phyloP scores from a whole-genome alignment of 1,140 invertebrate genomes.

The Brachionus sp. region DNA sequence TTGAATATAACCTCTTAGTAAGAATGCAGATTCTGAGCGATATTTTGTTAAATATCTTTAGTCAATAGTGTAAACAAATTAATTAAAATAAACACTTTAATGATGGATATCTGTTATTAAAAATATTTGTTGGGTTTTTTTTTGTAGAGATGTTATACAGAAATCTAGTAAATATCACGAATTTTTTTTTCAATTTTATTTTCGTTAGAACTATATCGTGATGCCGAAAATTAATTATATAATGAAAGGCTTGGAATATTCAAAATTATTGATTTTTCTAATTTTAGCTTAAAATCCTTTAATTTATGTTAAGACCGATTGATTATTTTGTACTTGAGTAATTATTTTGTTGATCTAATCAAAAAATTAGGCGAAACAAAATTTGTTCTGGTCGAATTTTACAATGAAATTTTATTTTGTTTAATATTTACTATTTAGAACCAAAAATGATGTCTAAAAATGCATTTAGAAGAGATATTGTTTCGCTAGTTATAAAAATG shows the following conservation, averaged over 20 bases:
- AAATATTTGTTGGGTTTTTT: not conserved
- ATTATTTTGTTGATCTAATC: not conserved
- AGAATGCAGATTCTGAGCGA: too few relatives aligned
- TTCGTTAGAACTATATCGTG: not conserved
- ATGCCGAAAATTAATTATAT: not conserved
- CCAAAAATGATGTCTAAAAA: too few relatives aligned
- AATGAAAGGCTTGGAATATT: not conserved
- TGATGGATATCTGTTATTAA: not conserved
- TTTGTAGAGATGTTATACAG: not conserved
- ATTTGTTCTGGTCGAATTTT: not conserved
- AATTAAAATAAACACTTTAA: not conserved
- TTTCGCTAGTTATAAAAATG: not conserved
- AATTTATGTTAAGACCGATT: not conserved
- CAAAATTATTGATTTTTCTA: not conserved
- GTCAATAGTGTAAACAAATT: not conserved
- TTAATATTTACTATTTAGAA: too few relatives aligned
- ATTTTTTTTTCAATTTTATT: not conserved
- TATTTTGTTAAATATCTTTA: not conserved
- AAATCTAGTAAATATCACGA: not conserved
- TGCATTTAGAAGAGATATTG: not conserved
- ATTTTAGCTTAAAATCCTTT: not conserved
- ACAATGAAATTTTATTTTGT: too few relatives aligned
- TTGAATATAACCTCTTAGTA: too few relatives aligned
- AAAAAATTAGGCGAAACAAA: not conserved
- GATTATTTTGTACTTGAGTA: not conserved